Evolutionary conservation across 35 echinoderm and acorn worm species (phyloP).

Genomic region (Strongylocentrotus purpuratus): DNA sequence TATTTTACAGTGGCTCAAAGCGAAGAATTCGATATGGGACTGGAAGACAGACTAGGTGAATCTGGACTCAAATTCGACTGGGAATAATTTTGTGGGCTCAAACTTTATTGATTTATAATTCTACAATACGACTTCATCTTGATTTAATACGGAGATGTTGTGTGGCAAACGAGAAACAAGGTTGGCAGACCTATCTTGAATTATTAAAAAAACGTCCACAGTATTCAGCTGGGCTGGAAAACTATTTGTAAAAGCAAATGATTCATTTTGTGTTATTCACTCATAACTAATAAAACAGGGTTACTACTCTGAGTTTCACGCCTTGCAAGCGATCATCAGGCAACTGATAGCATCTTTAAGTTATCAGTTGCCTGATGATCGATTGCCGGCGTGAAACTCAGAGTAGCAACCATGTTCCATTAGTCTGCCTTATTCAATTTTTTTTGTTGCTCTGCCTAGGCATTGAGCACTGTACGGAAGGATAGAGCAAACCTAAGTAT

Average conservation of each 20-base stretch:
- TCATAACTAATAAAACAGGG: no score
- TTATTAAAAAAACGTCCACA: not conserved
- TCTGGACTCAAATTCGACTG: not conserved
- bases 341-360: no score
- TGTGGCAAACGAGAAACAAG: no score
- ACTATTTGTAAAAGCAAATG: not conserved
- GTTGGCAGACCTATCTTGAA: no score
- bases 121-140: no score
- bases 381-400: not conserved
- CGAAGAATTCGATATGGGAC: not conserved
- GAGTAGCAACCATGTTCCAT: not conserved
- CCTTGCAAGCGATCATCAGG: no score
- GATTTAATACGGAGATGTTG: no score
- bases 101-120: no score
- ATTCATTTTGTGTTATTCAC: not conserved
- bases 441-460: no score
- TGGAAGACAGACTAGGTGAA: not conserved
- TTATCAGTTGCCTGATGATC: not conserved
- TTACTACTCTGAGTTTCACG: not conserved
- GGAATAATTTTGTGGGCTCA: not conserved
- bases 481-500: no score
- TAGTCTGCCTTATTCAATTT: not conserved
- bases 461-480: no score
- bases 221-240: not conserved
- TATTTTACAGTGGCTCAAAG: constrained; percentile 10